Base-by-base conservation (phyloP, 2,797 vertebrate species). In the Xenops minutus region DNA sequence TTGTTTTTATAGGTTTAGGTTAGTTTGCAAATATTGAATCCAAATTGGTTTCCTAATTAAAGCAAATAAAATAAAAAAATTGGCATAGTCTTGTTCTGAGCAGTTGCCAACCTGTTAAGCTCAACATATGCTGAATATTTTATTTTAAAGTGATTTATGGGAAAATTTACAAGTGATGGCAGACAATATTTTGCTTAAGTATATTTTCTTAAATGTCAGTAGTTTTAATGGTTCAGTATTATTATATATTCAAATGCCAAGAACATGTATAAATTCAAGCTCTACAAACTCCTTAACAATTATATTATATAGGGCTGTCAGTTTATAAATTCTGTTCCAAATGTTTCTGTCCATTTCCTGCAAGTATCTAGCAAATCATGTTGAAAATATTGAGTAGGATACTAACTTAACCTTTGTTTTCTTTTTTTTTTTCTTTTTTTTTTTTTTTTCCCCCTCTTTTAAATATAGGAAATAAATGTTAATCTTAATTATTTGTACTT, bases 71-170 rank as follows among this genome's bases (percentile, higher is more conserved):
- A 87, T 78, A 79, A 96, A 93, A 86, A 55, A 62, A 9, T 95
- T 96, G 94, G 76, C 82, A 83, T 51, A 66, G 49, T 93, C 91
- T 92, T 92, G 8, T 89, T 49, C 74, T 89, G 84, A 96, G 54
- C 29, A 80, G 10, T 95, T 97, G 93, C 83, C 95, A 97, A 68
- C 58, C 77, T 88, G 29, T 89, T 75, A 63, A 85, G 64, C 10
- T 44, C 44, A 89, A 86, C 85, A 94, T 94, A 97, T 92, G 88
- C 51, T 94, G 63, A 95, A 80, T 92, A 96, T 96, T 96, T 97
- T 93, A 92, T 81, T 93, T 83, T 62, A 34, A 94, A 88, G 19
- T 95, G 80, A 96, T 97, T 97, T 97, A 97, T 96, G 90, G 62
- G 49, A 91, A 96, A 94, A 86, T 79, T 95, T 91, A 86, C 59